These are phyloP conservation scores for Galeopterus variegatus DNA, from an alignment of 2,113 vertebrate genomes.

Conservation along the genomic window DNA sequence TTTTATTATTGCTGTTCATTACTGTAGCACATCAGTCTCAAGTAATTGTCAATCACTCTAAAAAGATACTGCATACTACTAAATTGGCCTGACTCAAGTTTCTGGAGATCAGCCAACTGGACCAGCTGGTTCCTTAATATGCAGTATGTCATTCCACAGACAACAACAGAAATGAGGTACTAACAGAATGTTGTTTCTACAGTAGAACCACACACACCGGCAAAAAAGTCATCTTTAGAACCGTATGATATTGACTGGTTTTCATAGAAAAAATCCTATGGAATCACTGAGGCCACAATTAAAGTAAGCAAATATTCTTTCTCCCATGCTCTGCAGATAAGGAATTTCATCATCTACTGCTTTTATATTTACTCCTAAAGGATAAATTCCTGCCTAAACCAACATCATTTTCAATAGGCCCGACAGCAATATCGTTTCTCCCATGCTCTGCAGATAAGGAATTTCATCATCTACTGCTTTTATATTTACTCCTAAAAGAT, in stretches of 20 bases:
- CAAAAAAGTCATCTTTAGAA: not conserved
- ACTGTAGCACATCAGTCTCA: not conserved
- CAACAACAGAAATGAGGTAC: not conserved
- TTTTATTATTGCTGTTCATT: not conserved
- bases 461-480: not conserved
- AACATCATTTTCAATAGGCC: not conserved
- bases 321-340: not conserved
- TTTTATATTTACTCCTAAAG: not conserved
- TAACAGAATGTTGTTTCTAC: not conserved
- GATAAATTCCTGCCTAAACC: not conserved
- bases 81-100: not conserved
- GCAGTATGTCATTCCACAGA: not conserved
- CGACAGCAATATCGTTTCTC: not conserved
- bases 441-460: not conserved
- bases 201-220: not conserved
- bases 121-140: not conserved
- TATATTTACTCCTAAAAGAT: not conserved
- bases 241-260: not conserved
- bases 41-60: not conserved
- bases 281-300: not conserved
- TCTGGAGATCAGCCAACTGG: not conserved
- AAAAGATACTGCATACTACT: not conserved
- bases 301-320: not conserved
- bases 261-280: conserved; percentile 18
- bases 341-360: not conserved